Evolutionary conservation across 2,888 invertebrate species (phyloP).

Genomic region (Cordilura impudica): DNA sequence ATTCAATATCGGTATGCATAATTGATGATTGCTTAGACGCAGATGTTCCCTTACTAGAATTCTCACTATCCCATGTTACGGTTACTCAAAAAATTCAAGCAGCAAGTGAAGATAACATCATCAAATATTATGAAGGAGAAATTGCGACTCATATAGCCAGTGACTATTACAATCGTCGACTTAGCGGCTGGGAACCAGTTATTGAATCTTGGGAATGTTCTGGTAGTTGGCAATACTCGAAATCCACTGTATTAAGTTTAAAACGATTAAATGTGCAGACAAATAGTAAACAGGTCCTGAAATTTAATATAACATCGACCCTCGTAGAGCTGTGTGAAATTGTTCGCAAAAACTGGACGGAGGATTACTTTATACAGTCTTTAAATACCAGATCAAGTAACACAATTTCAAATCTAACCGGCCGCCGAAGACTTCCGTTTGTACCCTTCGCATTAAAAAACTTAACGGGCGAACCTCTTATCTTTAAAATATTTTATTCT

Average conservation of each 20-base stretch:
- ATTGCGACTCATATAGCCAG: conserved; percentile 84
- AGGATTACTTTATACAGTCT: conserved; percentile 82
- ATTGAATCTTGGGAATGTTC: conserved; percentile 92
- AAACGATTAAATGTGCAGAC: conserved; percentile 80
- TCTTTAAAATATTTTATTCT: conserved; percentile 90
- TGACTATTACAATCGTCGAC: conserved; percentile 95
- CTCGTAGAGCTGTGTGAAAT: conserved; percentile 89
- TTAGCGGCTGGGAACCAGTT: conserved; percentile 99
- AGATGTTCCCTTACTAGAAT: conserved; percentile 94
- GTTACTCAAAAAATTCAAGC: conserved; percentile 79
- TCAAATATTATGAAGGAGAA: conserved; percentile 74
- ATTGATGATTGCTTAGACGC: conserved; percentile 99
- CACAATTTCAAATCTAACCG: conserved; percentile 72
- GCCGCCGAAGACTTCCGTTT: conserved; percentile 90
- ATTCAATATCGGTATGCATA: conserved; percentile 89
- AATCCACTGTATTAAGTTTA: conserved; percentile 76
- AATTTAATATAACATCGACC: conserved; percentile 93
- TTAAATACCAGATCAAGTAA: conserved; percentile 43
- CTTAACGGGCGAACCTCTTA: conserved; percentile 90
- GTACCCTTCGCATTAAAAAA: conserved; percentile 96
- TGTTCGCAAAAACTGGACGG: conserved; percentile 92
- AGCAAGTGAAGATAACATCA: conserved; percentile 37
- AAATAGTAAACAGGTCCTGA: conserved; percentile 85
- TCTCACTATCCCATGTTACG: conserved; percentile 84
- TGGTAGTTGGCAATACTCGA: conserved; percentile 84